phyloP scores from a whole-genome alignment of 1,140 invertebrate genomes.

The Penaeus vannamei region DNA sequence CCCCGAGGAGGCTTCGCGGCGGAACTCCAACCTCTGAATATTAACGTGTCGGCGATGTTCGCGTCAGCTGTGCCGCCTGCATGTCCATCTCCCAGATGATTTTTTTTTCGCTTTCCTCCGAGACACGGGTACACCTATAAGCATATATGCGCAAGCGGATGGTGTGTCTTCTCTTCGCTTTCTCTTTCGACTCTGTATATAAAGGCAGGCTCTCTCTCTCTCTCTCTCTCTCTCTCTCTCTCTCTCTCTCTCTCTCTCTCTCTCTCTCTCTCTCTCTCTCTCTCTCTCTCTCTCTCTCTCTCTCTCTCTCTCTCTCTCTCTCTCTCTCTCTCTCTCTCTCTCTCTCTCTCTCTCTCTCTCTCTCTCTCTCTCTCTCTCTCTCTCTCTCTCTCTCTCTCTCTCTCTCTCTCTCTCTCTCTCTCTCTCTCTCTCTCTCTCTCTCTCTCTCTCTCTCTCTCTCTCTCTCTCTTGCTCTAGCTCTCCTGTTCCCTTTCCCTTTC shows the following conservation, averaged over 20 bases:
- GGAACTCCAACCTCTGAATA: constrained; percentile 33
- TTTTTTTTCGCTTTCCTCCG: too few relatives aligned
- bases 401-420: neutral
- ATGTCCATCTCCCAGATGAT: too few relatives aligned
- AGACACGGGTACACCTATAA: too few relatives aligned
- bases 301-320: neutral
- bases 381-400: neutral
- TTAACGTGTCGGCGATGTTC: too few relatives aligned
- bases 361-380: neutral
- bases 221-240: neutral
- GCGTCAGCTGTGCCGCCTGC: too few relatives aligned
- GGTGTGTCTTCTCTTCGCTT: too few relatives aligned
- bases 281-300: constrained; percentile 25
- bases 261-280: constrained; percentile 50
- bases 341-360: neutral
- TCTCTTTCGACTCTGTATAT: too few relatives aligned
- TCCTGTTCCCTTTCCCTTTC: constrained; percentile 34
- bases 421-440: neutral
- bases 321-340: neutral
- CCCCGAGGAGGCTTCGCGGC: constrained; percentile 17
- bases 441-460: neutral
- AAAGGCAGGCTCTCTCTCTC: neutral
- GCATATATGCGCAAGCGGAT: too few relatives aligned
- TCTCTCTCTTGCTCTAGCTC: neutral
- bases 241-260: constrained; percentile 2